Conservation (phyloP, 2,113 vertebrate genomes). For the Cathartes aura region DNA sequence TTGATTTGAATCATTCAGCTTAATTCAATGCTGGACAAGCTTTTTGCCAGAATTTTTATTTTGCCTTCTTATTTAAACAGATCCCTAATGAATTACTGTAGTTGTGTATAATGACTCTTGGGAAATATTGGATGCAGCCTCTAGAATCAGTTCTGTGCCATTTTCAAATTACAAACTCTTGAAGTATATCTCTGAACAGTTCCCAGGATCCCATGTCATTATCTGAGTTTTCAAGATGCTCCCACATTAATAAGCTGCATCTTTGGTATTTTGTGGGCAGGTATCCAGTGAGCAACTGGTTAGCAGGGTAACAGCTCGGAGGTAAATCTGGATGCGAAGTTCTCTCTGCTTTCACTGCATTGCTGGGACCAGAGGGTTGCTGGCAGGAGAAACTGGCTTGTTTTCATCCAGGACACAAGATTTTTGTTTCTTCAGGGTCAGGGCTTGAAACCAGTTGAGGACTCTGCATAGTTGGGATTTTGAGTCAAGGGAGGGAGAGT, state of each 20-base stretch:
- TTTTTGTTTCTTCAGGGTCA: not conserved
- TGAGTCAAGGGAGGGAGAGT: not conserved
- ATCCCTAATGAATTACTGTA: conserved; percentile 31
- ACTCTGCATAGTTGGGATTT: not conserved
- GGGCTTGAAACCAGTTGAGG: not conserved
- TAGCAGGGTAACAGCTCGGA: not conserved
- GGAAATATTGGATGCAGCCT: not conserved
- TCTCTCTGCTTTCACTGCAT: not conserved
- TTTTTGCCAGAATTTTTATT: conserved; percentile 13
- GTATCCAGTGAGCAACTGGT: not conserved
- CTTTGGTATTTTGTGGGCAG: not conserved
- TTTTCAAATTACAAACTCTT: not conserved
- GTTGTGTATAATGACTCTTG: not conserved
- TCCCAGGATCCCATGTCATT: not conserved
- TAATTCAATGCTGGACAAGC: not conserved
- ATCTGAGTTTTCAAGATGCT: not conserved
- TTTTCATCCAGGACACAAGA: not conserved
- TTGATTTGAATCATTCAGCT: conserved; percentile 22
- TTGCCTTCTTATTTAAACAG: conserved; percentile 24
- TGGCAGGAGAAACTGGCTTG: not conserved
- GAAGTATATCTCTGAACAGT: not conserved
- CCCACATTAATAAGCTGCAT: not conserved
- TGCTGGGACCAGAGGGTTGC: not conserved
- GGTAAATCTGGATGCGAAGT: not conserved
- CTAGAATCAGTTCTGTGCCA: not conserved